These are phyloP conservation scores for Andrena camellia DNA, from an alignment of 2,888 invertebrate species.

Conservation along the genomic window DNA sequence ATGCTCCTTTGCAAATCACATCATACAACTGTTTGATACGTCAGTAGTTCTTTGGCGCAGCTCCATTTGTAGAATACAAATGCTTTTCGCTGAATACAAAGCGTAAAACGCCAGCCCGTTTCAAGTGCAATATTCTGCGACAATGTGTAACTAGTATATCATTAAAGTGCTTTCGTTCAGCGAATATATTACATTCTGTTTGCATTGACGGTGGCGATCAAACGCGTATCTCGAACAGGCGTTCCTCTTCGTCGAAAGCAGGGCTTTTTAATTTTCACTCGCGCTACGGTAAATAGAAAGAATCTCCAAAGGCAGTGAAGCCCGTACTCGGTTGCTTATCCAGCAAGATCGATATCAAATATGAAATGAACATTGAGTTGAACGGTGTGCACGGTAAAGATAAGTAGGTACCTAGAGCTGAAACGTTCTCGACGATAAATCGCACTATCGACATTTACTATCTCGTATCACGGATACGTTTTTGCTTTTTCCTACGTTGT, in stretches of 20 bases:
- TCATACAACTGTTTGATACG: background rate
- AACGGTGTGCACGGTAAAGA: constrained; percentile 34
- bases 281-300: constrained; percentile 7
- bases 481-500: constrained; percentile 6
- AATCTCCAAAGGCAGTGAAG: background rate
- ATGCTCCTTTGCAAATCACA: constrained; percentile 37
- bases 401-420: constrained; percentile 24
- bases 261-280: constrained; percentile 20
- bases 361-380: constrained; percentile 18
- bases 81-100: background rate
- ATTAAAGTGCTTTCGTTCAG: constrained; percentile 2
- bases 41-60: constrained; percentile 26
- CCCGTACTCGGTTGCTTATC: constrained; percentile 16
- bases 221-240: background rate
- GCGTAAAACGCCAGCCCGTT: constrained; percentile 11
- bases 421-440: constrained; percentile 37
- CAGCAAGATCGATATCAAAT: constrained; percentile 31
- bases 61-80: constrained; percentile 5
- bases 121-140: background rate
- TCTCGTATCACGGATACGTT: constrained; percentile 28
- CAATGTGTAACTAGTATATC: constrained; percentile 6
- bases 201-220: background rate
- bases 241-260: background rate
- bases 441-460: constrained; percentile 30
- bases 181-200: background rate